These are phyloP conservation scores for Cryptomyrus ogoouensis DNA, from an alignment of 2,113 vertebrate species.

Conservation along the genomic window DNA sequence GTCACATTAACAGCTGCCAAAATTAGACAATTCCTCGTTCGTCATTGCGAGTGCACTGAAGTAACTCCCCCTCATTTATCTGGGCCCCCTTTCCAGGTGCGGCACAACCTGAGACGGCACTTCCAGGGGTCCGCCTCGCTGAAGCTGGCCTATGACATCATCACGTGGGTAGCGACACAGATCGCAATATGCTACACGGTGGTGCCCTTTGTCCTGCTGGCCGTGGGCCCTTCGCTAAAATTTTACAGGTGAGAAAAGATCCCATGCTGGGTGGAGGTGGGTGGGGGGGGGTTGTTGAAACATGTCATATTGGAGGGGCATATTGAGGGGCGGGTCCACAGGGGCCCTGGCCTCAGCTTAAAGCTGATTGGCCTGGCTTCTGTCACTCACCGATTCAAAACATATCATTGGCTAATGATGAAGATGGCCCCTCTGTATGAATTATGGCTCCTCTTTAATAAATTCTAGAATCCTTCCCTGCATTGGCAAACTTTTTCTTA, in stretches of 20 bases:
- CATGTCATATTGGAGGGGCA: neutral
- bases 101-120: constrained; percentile 80
- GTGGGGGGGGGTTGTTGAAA: neutral
- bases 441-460: neutral
- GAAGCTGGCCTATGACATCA: constrained; percentile 77
- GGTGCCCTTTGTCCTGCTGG: constrained; percentile 87
- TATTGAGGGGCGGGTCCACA: neutral
- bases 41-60: neutral
- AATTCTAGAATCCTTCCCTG: neutral
- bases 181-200: constrained; percentile 91
- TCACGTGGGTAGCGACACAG: constrained; percentile 86
- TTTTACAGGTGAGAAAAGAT: constrained; percentile 80
- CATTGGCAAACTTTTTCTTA: neutral
- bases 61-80: neutral
- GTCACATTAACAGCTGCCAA: neutral
- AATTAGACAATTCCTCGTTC: neutral
- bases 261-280: neutral
- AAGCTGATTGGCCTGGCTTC: neutral
- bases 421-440: neutral
- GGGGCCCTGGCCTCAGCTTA: neutral
- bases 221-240: constrained; percentile 76
- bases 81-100: constrained; percentile 63
- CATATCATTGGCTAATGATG: neutral
- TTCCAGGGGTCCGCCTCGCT: constrained; percentile 69
- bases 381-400: neutral